These are phyloP conservation scores for Amphilophus citrinellus DNA, from an alignment of 2,113 vertebrate species.

Conservation along the genomic window DNA sequence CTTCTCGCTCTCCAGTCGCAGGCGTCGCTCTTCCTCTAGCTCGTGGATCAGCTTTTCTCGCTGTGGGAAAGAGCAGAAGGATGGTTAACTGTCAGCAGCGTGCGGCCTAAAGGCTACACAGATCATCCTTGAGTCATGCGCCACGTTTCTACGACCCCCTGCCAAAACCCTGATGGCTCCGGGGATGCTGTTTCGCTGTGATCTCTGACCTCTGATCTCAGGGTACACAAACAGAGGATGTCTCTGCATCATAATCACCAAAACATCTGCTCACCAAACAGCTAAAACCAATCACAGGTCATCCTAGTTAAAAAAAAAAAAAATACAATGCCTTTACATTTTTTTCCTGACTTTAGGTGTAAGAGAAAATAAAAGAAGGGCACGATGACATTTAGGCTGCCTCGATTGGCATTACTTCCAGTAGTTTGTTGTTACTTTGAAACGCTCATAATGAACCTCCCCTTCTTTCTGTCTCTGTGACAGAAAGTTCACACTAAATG, in stretches of 20 bases:
- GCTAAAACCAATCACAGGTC: not conserved
- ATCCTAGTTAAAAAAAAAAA: not conserved
- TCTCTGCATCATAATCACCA: not conserved
- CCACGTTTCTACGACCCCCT: not conserved
- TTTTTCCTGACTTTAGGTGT: not conserved
- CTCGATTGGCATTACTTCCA: slow-evolving; percentile 17
- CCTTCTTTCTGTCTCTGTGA: not conserved
- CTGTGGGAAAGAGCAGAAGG: slow-evolving; percentile 70
- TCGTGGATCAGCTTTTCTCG: slow-evolving; percentile 94
- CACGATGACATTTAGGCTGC: slow-evolving; percentile 51
- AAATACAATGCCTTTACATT: not conserved
- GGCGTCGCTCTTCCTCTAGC: slow-evolving; percentile 91
- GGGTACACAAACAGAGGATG: not conserved
- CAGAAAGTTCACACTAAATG: slow-evolving; percentile 62
- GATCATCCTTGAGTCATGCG: slow-evolving; percentile 9
- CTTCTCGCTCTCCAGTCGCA: slow-evolving; percentile 91
- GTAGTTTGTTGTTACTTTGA: slow-evolving; percentile 44
- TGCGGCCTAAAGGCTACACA: slow-evolving; percentile 16
- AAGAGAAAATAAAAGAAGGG: slow-evolving; percentile 5
- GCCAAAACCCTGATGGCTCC: not conserved
- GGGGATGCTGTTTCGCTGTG: not conserved
- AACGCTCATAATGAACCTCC: slow-evolving; percentile 28
- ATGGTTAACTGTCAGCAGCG: not conserved
- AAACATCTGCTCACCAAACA: slow-evolving; percentile 2
- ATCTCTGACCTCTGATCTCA: slow-evolving; percentile 10